Evolutionary conservation across 2,888 invertebrate genomes (phyloP), one percentile per base, ranked within the genome.

Genomic region (Brachypalpus laphriformis): DNA sequence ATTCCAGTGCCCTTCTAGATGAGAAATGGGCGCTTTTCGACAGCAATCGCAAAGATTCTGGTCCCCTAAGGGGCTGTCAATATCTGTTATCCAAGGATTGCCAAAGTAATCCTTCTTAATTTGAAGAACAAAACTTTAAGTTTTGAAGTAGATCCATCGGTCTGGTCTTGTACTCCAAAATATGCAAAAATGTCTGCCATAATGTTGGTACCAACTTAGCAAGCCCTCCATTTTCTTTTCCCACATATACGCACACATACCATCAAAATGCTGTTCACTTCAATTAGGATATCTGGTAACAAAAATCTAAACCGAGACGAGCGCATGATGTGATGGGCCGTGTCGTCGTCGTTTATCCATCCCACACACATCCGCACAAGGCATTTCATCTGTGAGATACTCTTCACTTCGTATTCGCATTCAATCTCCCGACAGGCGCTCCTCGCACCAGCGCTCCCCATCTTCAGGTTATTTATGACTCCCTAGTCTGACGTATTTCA

Each of bases 401-500:
- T 74, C 56, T 57, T 77, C 71, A 71, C 37, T 59, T 82, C 72
- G 25, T 18, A 57, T 70, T 70, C 70, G 71, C 66, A 65, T 80
- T 75, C 76, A 70, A 82, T 82, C 75, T 70, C 65, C 65, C 56
- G 22, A 75, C 65, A 54, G 47, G 54, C 76, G 18, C 51, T 42
- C 20, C 59, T 20, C 68, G 11, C 9, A 25, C 3, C 25, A 25
- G 25, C 25, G 5, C n/a, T n/a, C 18, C 49, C 49, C 40, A 63
- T 51, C 25, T 2, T 54, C 45, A 45, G 22, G 66, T 85, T 81
- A 85, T 85, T 85, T 85, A 85, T 85, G 80, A 76, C 70, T 85
- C 85, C 85, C 85, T 34, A 66, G 85, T n/a, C 81, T 81, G 85
- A 85, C 66, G 85, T 85, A 85, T 81, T 75, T 85, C 85, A 85